Conservation (phyloP, 2,113 vertebrate species). For the Caretta caretta region DNA sequence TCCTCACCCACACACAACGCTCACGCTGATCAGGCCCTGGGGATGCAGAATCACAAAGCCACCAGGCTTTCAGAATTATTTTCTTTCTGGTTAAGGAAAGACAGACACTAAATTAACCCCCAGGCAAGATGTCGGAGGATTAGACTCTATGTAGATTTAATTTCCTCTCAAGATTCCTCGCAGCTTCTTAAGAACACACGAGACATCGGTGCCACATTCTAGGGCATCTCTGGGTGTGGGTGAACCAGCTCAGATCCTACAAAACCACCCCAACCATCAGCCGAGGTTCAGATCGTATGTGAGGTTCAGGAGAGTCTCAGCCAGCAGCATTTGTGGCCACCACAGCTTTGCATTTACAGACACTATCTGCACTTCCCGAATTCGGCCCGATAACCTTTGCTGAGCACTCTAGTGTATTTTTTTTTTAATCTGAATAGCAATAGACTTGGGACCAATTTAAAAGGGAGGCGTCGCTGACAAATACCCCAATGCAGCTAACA, state of each 20-base stretch:
- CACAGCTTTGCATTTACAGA: fast-evolving
- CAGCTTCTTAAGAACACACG: not conserved
- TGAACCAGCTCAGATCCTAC: not conserved
- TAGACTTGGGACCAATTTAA: fast-evolving
- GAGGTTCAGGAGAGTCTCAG: fast-evolving
- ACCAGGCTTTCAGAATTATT: not conserved
- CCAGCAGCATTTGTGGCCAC: not conserved
- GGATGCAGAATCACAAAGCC: not conserved
- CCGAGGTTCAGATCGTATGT: fast-evolving
- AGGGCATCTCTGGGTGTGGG: fast-evolving
- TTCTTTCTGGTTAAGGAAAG: slow-evolving; percentile 5
- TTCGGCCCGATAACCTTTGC: not conserved
- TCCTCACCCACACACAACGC: not conserved
- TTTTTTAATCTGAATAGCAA: fast-evolving
- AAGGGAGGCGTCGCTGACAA: fast-evolving
- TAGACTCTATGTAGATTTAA: not conserved
- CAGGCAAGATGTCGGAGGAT: not conserved
- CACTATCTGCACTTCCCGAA: fast-evolving
- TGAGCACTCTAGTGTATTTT: too few relatives aligned
- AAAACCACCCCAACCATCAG: not conserved
- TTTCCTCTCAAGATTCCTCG: not conserved
- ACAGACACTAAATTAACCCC: not conserved
- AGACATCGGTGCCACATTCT: fast-evolving
- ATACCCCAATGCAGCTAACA: not conserved
- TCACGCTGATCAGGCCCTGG: fast-evolving